A percentile compares a stretch with the other conserved stretches of the same genome.
phyloP scores from a whole-genome alignment of 1,140 invertebrate species.

The Choristoneura fumiferana region DNA sequence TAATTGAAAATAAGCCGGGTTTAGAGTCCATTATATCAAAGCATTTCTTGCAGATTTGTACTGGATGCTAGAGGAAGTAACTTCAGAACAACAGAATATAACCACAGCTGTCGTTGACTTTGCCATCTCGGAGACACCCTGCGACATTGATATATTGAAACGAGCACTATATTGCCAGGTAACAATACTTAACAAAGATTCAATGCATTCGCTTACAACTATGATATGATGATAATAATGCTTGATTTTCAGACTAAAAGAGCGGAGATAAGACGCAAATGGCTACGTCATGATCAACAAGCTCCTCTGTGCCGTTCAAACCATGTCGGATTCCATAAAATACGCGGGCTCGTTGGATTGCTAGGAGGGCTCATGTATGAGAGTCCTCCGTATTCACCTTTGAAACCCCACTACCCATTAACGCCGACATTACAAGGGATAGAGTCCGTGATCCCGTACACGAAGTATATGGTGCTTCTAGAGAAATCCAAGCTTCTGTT shows the following conservation, averaged over 20 bases:
- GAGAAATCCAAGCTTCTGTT: slow-evolving; percentile 67
- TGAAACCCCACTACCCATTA: slow-evolving; percentile 58
- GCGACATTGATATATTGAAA: slow-evolving; percentile 91
- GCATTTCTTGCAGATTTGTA: slow-evolving; percentile 53
- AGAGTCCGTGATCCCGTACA: slow-evolving; percentile 70
- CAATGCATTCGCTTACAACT: too few species aligned
- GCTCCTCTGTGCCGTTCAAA: slow-evolving; percentile 62
- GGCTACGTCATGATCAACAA: slow-evolving; percentile 70
- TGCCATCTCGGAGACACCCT: slow-evolving; percentile 87
- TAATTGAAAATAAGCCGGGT: too few species aligned
- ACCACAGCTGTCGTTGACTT: slow-evolving; percentile 89
- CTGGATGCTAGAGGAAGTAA: slow-evolving; percentile 68
- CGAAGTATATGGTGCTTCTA: slow-evolving; percentile 65
- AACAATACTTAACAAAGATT: too few species aligned
- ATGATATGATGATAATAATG: too few species aligned
- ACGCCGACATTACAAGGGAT: slow-evolving; percentile 54
- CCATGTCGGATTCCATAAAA: slow-evolving; percentile 69
- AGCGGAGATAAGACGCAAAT: slow-evolving; percentile 67
- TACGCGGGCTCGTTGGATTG: slow-evolving; percentile 66
- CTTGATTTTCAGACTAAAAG: slow-evolving; percentile 73
- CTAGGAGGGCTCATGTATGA: slow-evolving; percentile 75
- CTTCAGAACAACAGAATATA: slow-evolving; percentile 68
- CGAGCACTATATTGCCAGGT: slow-evolving; percentile 94
- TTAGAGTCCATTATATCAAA: too few species aligned
- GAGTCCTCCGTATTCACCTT: slow-evolving; percentile 54